Conservation (phyloP, 2,888 invertebrate genomes). For the Ethmia dodecea region DNA sequence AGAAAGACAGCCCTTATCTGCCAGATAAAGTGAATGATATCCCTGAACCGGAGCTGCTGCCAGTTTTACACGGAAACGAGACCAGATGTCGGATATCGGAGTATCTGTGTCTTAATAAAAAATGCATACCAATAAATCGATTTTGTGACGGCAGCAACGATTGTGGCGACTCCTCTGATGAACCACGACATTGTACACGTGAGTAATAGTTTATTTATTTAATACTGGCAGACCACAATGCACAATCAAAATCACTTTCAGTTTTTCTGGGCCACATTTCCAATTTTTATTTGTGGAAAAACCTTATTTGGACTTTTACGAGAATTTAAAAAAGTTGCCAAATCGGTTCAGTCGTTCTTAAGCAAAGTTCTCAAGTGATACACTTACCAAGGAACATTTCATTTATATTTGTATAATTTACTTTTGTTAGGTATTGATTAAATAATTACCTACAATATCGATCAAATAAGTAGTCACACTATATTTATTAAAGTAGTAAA, state of each 20-base stretch:
- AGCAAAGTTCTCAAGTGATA: too few relatives aligned
- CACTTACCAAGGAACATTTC: too few relatives aligned
- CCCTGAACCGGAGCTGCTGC: constrained; percentile 57
- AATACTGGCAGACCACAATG: not conserved
- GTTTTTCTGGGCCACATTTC: too few relatives aligned
- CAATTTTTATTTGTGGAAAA: too few relatives aligned
- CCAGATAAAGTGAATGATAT: constrained; percentile 32
- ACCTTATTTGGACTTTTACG: too few relatives aligned
- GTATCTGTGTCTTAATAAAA: constrained; percentile 81
- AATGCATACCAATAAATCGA: constrained; percentile 82
- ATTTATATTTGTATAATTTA: too few relatives aligned
- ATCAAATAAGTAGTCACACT: too few relatives aligned
- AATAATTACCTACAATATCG: too few relatives aligned
- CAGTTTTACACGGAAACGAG: constrained; percentile 62
- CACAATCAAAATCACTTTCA: not conserved
- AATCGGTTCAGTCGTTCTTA: too few relatives aligned
- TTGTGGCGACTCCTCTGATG: constrained; percentile 89
- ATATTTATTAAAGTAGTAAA: too few relatives aligned
- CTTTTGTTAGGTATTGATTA: too few relatives aligned
- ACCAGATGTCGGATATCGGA: constrained; percentile 81
- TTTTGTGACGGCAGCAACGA: constrained; percentile 89
- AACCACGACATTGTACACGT: constrained; percentile 90
- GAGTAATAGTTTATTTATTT: constrained; percentile 56
- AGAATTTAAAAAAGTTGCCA: too few relatives aligned
- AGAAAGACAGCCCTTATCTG: constrained; percentile 36